Conservation (phyloP, 1,140 invertebrate species). For the Gyrodactylus bullatarudis region DNA sequence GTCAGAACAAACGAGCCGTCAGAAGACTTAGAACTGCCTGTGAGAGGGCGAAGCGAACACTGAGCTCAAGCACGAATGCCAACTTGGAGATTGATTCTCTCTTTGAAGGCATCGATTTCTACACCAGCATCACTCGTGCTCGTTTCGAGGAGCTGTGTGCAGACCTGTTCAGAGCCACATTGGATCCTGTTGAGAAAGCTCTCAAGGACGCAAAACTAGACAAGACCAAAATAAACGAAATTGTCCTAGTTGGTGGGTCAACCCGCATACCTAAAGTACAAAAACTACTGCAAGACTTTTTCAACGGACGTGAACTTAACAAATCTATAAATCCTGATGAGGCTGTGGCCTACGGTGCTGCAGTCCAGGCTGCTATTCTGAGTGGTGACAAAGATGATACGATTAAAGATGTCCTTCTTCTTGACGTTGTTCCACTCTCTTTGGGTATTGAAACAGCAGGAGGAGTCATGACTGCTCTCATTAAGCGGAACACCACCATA, state of each 20-base stretch:
- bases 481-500: constrained; percentile 82
- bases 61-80: no score
- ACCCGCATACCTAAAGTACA: constrained; percentile 30
- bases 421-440: constrained; percentile 88
- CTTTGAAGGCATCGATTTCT: constrained; percentile 9
- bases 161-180: constrained; percentile 14
- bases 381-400: constrained; percentile 29
- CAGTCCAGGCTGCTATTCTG: no score
- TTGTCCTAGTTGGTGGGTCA: no score
- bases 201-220: constrained; percentile 16
- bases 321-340: no score
- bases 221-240: constrained; percentile 17
- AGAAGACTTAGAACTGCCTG: no score
- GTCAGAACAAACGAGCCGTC: constrained; percentile 12
- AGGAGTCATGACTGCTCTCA: constrained; percentile 95
- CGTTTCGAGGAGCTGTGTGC: no score
- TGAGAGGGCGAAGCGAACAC: no score
- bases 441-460: constrained; percentile 97
- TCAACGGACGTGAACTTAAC: constrained; percentile 77
- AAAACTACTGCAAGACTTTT: constrained; percentile 26
- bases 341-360: constrained; percentile 56
- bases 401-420: constrained; percentile 42
- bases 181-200: no score
- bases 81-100: constrained; percentile 13
- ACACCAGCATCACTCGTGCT: no score